phyloP scores from a whole-genome alignment of 1,140 invertebrate genomes.

The Sitodiplosis mosellana region DNA sequence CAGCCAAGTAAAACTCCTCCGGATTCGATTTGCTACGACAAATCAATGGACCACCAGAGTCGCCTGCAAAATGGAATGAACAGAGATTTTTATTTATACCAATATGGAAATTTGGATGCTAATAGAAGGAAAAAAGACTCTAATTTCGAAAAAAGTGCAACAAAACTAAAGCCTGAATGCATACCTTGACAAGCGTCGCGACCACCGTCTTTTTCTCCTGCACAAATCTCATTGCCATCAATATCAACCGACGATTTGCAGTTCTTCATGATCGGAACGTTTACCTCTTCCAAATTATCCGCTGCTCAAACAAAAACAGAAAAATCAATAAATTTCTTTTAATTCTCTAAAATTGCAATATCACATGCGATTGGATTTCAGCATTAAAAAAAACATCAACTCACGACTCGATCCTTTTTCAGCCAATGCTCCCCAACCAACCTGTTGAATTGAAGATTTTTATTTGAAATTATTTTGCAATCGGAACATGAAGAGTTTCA shows the following conservation, averaged over 20 bases:
- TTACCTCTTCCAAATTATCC: conserved; percentile 34
- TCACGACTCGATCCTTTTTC: conserved; percentile 38
- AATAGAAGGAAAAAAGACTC: not conserved
- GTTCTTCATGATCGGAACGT: conserved; percentile 28
- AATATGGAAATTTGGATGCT: not conserved
- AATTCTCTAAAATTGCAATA: too few relatives aligned
- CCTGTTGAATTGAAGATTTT: too few relatives aligned
- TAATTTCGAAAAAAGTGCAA: too few relatives aligned
- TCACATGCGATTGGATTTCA: not conserved
- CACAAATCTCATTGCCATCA: conserved; percentile 49
- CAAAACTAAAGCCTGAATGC: not conserved
- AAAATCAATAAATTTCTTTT: too few relatives aligned
- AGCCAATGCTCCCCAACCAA: conserved; percentile 37
- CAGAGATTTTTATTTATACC: not conserved
- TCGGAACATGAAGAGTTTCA: conserved; percentile 51
- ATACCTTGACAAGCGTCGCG: conserved; percentile 54
- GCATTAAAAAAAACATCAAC: conserved; percentile 7
- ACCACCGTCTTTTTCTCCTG: conserved; percentile 50
- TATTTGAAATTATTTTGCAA: conserved; percentile 35
- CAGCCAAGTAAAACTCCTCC: conserved; percentile 52
- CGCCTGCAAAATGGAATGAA: conserved; percentile 27
- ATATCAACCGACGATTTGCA: conserved; percentile 37
- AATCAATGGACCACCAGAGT: conserved; percentile 60
- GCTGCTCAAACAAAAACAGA: conserved; percentile 15
- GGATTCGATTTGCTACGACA: conserved; percentile 40